Conservation (phyloP, 2,888 invertebrate genomes). For the Xestia sexstrigata region DNA sequence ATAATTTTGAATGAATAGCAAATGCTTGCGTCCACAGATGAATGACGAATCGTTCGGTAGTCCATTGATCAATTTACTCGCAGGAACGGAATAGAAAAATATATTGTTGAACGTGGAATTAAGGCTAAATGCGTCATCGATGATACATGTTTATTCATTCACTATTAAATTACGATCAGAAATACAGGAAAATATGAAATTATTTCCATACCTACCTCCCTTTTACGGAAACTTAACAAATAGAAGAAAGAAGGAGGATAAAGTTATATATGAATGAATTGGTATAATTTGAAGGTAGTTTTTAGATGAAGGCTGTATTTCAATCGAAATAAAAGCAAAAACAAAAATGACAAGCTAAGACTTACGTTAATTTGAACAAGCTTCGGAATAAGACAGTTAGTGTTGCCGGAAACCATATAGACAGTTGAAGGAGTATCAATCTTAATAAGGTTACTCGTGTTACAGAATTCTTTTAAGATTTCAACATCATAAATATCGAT, state of each 20-base stretch:
- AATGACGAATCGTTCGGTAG: constrained; percentile 15
- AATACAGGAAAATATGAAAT: constrained; percentile 33
- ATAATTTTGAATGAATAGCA: neutral
- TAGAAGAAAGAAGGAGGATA: neutral
- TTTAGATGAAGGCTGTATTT: neutral
- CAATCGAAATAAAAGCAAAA: neutral
- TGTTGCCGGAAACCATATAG: constrained; percentile 20
- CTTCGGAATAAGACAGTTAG: constrained; percentile 9
- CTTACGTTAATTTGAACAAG: neutral
- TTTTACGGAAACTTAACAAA: constrained; percentile 20
- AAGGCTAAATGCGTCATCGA: constrained; percentile 36
- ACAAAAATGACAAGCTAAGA: neutral
- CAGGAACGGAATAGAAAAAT: constrained; percentile 29
- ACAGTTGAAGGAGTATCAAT: constrained; percentile 10
- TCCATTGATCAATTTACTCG: constrained; percentile 15
- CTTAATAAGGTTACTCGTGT: neutral
- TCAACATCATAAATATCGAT: constrained; percentile 8
- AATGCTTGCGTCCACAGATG: constrained; percentile 6
- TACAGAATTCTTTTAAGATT: neutral
- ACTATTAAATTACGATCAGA: neutral
- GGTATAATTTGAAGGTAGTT: neutral
- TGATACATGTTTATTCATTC: constrained; percentile 40
- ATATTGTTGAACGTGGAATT: constrained; percentile 7
- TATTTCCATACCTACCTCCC: neutral
- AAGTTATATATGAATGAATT: neutral